Conservation (phyloP, 1,140 invertebrate species). For the Ips typographus region DNA sequence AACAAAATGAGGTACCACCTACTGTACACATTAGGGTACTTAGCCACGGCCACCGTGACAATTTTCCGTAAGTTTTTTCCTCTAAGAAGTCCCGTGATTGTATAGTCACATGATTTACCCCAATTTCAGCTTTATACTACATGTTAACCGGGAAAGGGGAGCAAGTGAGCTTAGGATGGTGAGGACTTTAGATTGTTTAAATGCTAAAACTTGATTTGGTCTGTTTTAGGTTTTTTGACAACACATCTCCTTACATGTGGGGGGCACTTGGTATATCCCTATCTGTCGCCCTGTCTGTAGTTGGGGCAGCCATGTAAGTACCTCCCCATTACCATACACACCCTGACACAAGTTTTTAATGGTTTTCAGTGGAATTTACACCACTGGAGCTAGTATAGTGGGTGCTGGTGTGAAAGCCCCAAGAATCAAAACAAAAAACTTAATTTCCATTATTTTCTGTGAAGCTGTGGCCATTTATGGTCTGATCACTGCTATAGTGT, state of each 20-base stretch:
- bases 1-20: constrained; percentile 38
- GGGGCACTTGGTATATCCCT: constrained; percentile 87
- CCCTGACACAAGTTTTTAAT: not conserved
- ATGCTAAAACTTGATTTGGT: not conserved
- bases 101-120: constrained; percentile 31
- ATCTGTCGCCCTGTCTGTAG: constrained; percentile 91
- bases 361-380: constrained; percentile 82
- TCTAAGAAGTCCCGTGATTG: constrained; percentile 32
- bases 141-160: constrained; percentile 46
- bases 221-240: constrained; percentile 63
- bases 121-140: constrained; percentile 43
- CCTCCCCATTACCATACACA: not conserved
- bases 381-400: constrained; percentile 93
- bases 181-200: constrained; percentile 8
- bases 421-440: constrained; percentile 98
- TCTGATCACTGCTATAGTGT: constrained; percentile 87
- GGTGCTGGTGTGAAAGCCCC: constrained; percentile 98
- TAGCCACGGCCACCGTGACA: constrained; percentile 22
- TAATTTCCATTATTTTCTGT: constrained; percentile 95
- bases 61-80: constrained; percentile 41
- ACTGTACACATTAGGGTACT: constrained; percentile 27
- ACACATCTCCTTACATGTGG: constrained; percentile 93
- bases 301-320: constrained; percentile 90
- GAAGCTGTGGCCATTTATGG: constrained; percentile 95
- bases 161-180: constrained; percentile 46